Base-by-base conservation (phyloP, 2,113 vertebrate species). In the Cariama cristata region DNA sequence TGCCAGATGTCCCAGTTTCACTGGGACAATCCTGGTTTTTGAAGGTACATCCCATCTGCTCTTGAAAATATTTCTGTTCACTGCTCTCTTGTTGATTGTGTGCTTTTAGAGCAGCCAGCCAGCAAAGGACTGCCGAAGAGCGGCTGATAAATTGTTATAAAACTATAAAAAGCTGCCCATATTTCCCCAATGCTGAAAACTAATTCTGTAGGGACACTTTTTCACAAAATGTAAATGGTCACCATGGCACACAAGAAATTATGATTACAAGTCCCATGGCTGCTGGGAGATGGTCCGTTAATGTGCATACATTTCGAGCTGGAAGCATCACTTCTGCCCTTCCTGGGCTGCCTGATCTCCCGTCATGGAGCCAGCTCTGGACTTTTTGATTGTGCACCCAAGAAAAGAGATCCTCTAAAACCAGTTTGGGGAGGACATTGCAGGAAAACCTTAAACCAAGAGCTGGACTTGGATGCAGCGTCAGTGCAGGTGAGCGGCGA, bases 21-120 rank as follows among this genome's bases (percentile, higher is more conserved):
- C 93, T 97, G 98, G 97, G 98, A 98, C 97, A 98, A 97, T 97
- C 96, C 97, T 98, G 64, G 71, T 72, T 98, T 98, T 97, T 97
- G 97, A 98, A 98, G 98, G 97, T 98, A 97, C 44, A 96, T 97
- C 96, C 98, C 96, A 97, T 98, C 98, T 98, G 98, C 97, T 98
- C 98, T 97, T 97, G 97, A 98, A 98, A 98, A 98, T 97, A 97
- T 97, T 98, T 97, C 97, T 98, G 86, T 97, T 98, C 97, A 97
- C 96, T 97, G 96, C 95, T 98, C 94, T 98, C 97, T 96, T 91
- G 86, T 97, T 91, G 92, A 97, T 91, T 97, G 79, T 97, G 93
- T 95, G 79, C 73, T 98, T 98, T 98, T 93, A 97, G 96, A 98
- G 91, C 94, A 96, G 93, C 90, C 96, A 98, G 90, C 92, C 95